Base-by-base conservation (phyloP, 2,797 vertebrate species). In the Betta splendens region DNA sequence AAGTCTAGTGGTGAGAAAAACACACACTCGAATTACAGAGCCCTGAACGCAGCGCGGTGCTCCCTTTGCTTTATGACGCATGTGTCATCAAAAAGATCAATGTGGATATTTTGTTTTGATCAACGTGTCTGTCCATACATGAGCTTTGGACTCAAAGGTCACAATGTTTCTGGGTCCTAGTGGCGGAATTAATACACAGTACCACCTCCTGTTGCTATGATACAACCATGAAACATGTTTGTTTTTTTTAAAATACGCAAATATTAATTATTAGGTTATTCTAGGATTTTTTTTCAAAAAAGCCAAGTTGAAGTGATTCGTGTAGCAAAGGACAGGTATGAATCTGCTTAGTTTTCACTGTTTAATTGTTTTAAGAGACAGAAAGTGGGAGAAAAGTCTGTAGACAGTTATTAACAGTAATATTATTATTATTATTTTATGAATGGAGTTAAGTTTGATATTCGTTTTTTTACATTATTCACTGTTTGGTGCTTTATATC, bases 41-140 rank as follows among this genome's bases (percentile, higher is more conserved):
- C 38, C 20, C 22, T 62, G 40, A 52, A 60, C 22, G 2, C 4
- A 33, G 6, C 38, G 22, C 39, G 13, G 37, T 17, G 3, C 61
- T 22, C 42, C 42, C 16, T 56, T 45, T 35, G 17, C 65, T 56
- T 68, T 67, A 74, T 63, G 42, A 54, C 35, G 21, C 17, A 52
- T 21, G 13, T 18, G 23, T 39, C n/a, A 57, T 47, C 61, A 44
- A 49, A 40, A 42, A 5, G 33, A 32, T 48, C 18, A 51, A 49
- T 56, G 28, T 12, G 13, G 15, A 46, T 39, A 7, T 32, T 49
- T 21, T 69, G 23, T 43, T 47, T 20, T 42, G 3, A 29, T 56
- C 22, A 16, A 31, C 17, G 17, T 44, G 32, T 28, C 39, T 62
- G 20, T 43, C 25, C 11, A 50, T 38, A n/a, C 17, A 28, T 53